Conservation (phyloP, 2,113 vertebrate species). For the Scortum barcoo region DNA sequence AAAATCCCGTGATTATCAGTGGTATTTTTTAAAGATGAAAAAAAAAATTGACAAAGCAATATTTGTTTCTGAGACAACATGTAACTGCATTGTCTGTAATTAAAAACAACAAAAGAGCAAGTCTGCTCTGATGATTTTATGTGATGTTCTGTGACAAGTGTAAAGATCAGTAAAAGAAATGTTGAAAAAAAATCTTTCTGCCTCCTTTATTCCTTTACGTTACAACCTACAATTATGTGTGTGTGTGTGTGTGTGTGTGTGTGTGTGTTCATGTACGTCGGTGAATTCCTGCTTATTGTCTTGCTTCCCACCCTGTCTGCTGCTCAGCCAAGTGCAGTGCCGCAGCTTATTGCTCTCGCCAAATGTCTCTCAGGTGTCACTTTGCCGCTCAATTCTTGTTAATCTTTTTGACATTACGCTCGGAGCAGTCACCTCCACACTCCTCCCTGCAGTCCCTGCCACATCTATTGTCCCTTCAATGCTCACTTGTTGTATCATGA, state of each 20-base stretch:
- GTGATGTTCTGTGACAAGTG: slow-evolving; percentile 82
- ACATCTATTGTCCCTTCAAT: slow-evolving; percentile 49
- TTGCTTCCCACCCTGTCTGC: slow-evolving; percentile 37
- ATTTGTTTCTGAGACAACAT: slow-evolving; percentile 65
- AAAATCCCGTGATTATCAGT: slow-evolving; percentile 33
- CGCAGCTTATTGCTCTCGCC: slow-evolving; percentile 48
- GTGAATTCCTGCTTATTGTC: slow-evolving; percentile 36
- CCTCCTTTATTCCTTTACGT: slow-evolving; percentile 34
- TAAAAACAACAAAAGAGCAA: slow-evolving; percentile 69
- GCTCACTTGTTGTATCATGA: slow-evolving; percentile 23
- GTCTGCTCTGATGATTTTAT: slow-evolving; percentile 70
- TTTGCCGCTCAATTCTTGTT: slow-evolving; percentile 59
- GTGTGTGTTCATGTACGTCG: neutral
- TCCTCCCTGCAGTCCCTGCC: slow-evolving; percentile 29
- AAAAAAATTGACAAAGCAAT: slow-evolving; percentile 59
- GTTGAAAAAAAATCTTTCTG: slow-evolving; percentile 32
- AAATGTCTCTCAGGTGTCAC: slow-evolving; percentile 72
- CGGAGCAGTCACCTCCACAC: slow-evolving; percentile 61
- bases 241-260: slow-evolving; percentile 11
- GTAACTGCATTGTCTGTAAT: slow-evolving; percentile 69
- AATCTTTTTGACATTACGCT: slow-evolving; percentile 63
- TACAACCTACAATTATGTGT: neutral
- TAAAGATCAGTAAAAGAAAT: slow-evolving; percentile 80
- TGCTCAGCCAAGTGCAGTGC: slow-evolving; percentile 50
- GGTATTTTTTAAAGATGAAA: slow-evolving; percentile 34